Evolutionary conservation across 2,113 vertebrate species (phyloP).

Genomic region (Aldabrachelys gigantea): DNA sequence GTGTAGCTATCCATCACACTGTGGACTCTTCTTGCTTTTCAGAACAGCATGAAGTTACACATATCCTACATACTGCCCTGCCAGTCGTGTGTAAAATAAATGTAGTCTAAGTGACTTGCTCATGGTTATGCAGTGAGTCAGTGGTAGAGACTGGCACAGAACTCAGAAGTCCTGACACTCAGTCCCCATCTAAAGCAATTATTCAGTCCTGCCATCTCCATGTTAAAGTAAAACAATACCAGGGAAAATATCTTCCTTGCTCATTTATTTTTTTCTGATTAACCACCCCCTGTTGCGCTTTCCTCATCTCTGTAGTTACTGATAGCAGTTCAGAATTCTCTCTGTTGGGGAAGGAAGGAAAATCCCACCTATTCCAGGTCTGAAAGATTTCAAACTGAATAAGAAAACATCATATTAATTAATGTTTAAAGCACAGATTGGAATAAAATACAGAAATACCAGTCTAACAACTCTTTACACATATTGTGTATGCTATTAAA

Average conservation of each 20-base stretch:
- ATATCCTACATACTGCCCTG: not conserved
- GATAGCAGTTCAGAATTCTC: not conserved
- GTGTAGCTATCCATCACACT: not conserved
- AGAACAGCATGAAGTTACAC: not conserved
- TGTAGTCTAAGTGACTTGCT: not conserved
- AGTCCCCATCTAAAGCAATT: not conserved
- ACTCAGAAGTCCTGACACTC: not conserved
- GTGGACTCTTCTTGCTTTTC: not conserved
- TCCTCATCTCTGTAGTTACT: slow-evolving; percentile 37
- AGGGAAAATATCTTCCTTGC: slow-evolving; percentile 22
- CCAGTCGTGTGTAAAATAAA: not conserved
- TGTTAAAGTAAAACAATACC: not conserved
- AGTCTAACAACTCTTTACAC: not conserved
- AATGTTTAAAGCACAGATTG: not conserved
- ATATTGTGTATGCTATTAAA: not conserved
- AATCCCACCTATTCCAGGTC: not conserved
- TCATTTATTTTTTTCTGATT: slow-evolving; percentile 38
- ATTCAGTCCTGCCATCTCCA: not conserved
- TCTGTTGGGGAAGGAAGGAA: slow-evolving; percentile 38
- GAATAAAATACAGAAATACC: not conserved
- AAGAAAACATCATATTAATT: not conserved
- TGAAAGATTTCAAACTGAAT: not conserved
- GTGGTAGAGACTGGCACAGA: not conserved
- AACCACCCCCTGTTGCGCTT: slow-evolving; percentile 22
- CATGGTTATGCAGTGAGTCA: not conserved